phyloP scores from a whole-genome alignment of 1,140 invertebrate species.

The Neodiprion virginianus region DNA sequence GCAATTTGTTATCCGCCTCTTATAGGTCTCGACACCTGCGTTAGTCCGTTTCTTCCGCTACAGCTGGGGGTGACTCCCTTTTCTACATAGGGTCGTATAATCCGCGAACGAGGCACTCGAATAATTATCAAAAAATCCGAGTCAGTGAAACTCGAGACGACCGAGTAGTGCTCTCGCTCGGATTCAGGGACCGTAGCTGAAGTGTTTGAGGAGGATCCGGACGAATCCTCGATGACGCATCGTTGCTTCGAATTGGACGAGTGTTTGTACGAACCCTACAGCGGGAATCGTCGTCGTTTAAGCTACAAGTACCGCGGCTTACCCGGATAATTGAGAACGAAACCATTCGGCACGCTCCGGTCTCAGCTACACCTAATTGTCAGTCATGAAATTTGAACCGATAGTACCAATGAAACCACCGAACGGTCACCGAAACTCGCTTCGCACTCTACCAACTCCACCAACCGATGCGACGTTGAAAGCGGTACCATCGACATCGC shows the following conservation, averaged over 20 bases:
- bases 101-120: background rate
- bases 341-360: background rate
- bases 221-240: background rate
- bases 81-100: background rate
- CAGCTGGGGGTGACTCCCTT: background rate
- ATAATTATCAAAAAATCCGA: background rate
- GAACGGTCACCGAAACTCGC: background rate
- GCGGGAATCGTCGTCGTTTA: background rate
- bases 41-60: background rate
- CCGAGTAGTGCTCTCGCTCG: background rate
- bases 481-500: too few relatives aligned
- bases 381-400: background rate
- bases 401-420: background rate
- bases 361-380: background rate
- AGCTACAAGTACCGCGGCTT: background rate
- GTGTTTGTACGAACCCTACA: background rate
- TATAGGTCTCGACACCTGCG: background rate
- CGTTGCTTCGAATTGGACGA: background rate
- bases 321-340: slow-evolving; percentile 2
- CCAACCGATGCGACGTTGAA: background rate
- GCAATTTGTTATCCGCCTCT: background rate
- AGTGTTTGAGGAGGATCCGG: background rate
- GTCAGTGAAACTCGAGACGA: background rate
- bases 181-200: background rate
- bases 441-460: background rate